phyloP scores from a whole-genome alignment of 2,888 invertebrate species.

The Drosophila picticornis region DNA sequence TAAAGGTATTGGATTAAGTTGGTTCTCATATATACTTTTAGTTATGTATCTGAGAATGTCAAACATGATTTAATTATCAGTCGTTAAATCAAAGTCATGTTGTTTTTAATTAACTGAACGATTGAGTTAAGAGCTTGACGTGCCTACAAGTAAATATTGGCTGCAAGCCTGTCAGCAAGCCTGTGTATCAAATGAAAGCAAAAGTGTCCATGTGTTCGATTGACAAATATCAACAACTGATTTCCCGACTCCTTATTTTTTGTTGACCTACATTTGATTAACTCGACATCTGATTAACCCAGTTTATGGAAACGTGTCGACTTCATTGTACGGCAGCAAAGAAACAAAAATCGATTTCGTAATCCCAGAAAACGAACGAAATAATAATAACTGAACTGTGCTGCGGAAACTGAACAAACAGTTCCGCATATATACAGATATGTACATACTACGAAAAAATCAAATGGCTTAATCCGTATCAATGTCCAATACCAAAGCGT shows the following conservation, averaged over 20 bases:
- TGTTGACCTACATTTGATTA: conserved; percentile 36
- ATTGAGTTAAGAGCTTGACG: background rate
- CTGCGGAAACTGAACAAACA: conserved; percentile 31
- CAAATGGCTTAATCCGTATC: conserved; percentile 52
- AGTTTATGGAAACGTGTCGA: conserved; percentile 23
- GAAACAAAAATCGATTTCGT: conserved; percentile 62
- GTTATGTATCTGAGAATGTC: background rate
- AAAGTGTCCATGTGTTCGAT: background rate
- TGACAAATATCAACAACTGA: background rate
- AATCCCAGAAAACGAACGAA: conserved; percentile 50
- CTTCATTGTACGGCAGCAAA: conserved; percentile 28
- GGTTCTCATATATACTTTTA: background rate
- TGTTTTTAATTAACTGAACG: background rate
- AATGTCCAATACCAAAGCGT: conserved; percentile 59
- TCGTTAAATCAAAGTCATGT: background rate
- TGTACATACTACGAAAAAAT: conserved; percentile 4
- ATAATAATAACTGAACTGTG: conserved; percentile 43
- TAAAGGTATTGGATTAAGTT: background rate
- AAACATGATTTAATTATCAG: background rate
- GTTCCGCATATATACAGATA: conserved; percentile 60
- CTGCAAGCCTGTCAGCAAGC: background rate
- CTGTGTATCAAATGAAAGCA: background rate
- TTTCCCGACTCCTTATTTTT: conserved; percentile 11
- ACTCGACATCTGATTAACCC: conserved; percentile 14
- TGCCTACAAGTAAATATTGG: background rate